Conservation (phyloP, 1,140 invertebrate genomes). For the Pygmarrhopalites habei region DNA sequence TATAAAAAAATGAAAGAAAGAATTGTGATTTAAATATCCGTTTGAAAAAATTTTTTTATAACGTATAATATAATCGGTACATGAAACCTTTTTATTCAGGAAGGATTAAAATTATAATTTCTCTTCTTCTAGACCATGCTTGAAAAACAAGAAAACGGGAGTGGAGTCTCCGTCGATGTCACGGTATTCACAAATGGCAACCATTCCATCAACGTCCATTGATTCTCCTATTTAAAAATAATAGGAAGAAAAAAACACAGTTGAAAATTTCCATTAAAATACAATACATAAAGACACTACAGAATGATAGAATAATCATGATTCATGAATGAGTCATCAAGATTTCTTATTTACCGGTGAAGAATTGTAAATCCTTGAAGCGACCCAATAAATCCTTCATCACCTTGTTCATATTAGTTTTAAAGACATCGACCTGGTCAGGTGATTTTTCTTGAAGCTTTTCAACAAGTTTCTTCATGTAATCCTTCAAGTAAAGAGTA, state of each 20-base stretch:
- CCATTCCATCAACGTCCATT: constrained; percentile 87
- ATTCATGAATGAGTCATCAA: no score
- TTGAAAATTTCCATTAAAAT: no score
- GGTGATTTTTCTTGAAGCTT: constrained; percentile 71
- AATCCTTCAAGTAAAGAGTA: constrained; percentile 86
- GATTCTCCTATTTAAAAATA: constrained; percentile 83
- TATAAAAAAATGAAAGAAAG: no score
- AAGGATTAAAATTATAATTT: constrained; percentile 62
- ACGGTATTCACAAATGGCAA: constrained; percentile 88
- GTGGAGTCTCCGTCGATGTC: constrained; percentile 72
- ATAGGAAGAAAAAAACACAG: no score
- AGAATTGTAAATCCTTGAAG: constrained; percentile 91
- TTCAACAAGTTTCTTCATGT: constrained; percentile 86
- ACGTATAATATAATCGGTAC: no score
- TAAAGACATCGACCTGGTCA: constrained; percentile 78
- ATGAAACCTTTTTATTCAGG: constrained; percentile 11
- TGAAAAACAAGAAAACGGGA: constrained; percentile 90
- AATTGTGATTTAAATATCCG: neutral
- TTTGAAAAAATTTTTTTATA: no score
- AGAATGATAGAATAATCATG: no score
- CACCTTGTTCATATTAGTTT: constrained; percentile 87
- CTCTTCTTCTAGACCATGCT: constrained; percentile 88
- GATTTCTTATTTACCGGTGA: no score
- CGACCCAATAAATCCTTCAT: constrained; percentile 87
- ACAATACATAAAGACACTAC: no score